These are phyloP conservation scores for Rhopalosiphum maidis DNA, from an alignment of 1,140 invertebrate species.

Conservation along the genomic window DNA sequence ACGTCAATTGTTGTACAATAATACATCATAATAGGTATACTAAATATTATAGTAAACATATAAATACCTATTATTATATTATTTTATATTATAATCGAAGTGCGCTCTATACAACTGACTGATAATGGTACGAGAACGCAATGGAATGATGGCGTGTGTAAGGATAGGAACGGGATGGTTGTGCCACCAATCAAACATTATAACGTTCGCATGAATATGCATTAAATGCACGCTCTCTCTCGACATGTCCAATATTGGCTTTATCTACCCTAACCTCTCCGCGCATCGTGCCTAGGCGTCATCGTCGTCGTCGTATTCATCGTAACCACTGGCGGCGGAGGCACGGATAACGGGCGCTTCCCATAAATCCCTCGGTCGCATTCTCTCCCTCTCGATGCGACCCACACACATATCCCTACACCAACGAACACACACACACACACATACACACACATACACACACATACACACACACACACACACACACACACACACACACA, in stretches of 20 bases:
- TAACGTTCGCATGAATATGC: constrained; percentile 29
- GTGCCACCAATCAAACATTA: constrained; percentile 21
- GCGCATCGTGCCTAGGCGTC: neutral
- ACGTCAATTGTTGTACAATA: too few relatives aligned
- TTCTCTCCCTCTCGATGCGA: neutral
- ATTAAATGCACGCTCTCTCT: constrained; percentile 18
- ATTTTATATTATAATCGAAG: neutral
- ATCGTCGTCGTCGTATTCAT: neutral
- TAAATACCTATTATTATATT: neutral
- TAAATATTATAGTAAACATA: neutral
- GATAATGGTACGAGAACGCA: neutral
- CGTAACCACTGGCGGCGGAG: neutral
- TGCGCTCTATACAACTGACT: neutral
- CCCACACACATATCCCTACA: neutral
- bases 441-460: too few relatives aligned
- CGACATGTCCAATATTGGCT: constrained; percentile 34
- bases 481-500: too few relatives aligned
- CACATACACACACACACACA: too few relatives aligned
- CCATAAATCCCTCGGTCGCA: neutral
- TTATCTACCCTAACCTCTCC: neutral
- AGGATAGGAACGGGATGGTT: neutral
- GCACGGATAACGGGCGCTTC: neutral
- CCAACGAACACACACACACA: too few relatives aligned
- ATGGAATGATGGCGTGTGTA: neutral
- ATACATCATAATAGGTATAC: too few relatives aligned